These are phyloP conservation scores for Eristalis tenax DNA, from an alignment of 2,888 invertebrate species.

Conservation along the genomic window DNA sequence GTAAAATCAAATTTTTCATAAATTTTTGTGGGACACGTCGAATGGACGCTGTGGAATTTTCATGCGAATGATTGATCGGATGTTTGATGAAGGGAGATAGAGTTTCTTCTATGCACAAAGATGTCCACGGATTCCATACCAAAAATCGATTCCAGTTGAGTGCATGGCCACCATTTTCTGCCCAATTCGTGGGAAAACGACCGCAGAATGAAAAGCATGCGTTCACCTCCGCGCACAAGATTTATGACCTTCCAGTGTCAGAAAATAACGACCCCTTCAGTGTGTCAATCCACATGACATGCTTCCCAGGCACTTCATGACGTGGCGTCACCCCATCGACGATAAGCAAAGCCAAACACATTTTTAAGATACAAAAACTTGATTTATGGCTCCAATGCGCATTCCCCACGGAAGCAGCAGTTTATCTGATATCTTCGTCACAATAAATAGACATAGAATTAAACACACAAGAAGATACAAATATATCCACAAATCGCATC, in stretches of 20 bases:
- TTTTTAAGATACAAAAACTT: neutral
- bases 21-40: neutral
- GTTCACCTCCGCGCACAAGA: neutral
- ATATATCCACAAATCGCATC: neutral
- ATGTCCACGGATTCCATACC: no score
- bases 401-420: neutral
- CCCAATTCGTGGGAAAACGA: no score
- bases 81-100: no score
- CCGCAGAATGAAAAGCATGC: neutral
- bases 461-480: neutral
- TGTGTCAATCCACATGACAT: neutral
- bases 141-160: no score
- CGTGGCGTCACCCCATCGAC: neutral
- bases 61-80: no score
- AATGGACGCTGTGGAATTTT: neutral
- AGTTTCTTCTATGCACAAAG: no score
- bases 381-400: neutral
- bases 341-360: neutral
- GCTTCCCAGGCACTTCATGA: neutral
- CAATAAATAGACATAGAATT: constrained; percentile 9
- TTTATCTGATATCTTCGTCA: constrained; percentile 6
- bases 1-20: neutral
- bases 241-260: neutral
- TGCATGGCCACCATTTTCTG: no score
- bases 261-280: neutral